Conservation (phyloP, 2,888 invertebrate genomes). For the Busseola fusca region DNA sequence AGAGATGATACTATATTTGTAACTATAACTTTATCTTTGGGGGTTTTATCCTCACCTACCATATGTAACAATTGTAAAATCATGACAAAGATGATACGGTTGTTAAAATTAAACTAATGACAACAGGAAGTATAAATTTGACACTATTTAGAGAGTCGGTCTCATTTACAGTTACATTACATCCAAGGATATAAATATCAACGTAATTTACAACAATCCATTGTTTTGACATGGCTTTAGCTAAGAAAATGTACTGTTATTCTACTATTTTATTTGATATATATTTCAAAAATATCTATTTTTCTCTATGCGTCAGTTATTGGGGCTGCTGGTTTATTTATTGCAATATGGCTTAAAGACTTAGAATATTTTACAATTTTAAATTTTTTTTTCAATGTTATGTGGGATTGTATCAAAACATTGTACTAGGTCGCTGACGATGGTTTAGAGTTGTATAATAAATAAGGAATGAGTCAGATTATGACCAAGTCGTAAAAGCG, state of each 20-base stretch:
- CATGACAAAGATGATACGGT: neutral
- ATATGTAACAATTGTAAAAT: constrained; percentile 6
- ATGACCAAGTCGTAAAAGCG: neutral
- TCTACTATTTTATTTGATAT: constrained; percentile 36
- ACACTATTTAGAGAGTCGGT: constrained; percentile 30
- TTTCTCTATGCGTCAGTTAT: constrained; percentile 46
- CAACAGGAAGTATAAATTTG: constrained; percentile 29
- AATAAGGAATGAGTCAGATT: neutral
- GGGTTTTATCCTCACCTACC: neutral
- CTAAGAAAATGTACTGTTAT: constrained; percentile 43
- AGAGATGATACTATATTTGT: neutral
- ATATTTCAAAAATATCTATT: constrained; percentile 26
- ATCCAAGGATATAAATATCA: constrained; percentile 39
- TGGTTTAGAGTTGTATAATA: neutral
- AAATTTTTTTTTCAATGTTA: constrained; percentile 20
- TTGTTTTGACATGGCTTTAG: constrained; percentile 52
- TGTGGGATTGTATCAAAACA: constrained; percentile 16
- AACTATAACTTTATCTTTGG: neutral
- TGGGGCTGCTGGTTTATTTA: constrained; percentile 40
- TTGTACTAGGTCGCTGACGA: neutral
- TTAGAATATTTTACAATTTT: constrained; percentile 33
- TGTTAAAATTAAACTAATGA: neutral
- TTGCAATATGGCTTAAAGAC: constrained; percentile 38
- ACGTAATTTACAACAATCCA: constrained; percentile 49
- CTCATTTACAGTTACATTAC: constrained; percentile 26